Evolutionary conservation across 2,113 vertebrate genomes (phyloP).

Genomic region (Centrocercus urophasianus): DNA sequence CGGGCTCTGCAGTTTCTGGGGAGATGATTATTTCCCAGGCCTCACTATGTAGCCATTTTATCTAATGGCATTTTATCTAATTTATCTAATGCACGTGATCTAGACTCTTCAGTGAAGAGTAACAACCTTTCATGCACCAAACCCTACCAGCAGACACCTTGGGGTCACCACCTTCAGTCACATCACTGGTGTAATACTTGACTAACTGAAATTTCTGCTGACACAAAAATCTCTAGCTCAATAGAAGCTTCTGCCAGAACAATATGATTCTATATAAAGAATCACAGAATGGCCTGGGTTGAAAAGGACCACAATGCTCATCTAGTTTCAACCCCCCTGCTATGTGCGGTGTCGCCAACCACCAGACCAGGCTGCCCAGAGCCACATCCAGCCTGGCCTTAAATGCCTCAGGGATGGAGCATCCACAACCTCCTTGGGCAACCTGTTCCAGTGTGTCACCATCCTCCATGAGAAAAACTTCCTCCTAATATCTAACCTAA

Average conservation of each 20-base stretch:
- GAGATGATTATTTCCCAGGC: neutral
- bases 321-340: no score
- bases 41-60: neutral
- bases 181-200: neutral
- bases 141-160: neutral
- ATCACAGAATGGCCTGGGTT: no score
- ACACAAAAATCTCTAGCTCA: neutral
- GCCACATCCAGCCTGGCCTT: no score
- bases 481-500: no score
- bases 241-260: neutral
- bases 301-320: no score
- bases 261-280: neutral
- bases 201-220: neutral
- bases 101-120: neutral
- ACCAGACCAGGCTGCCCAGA: no score
- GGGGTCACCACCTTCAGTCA: neutral
- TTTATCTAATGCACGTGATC: neutral
- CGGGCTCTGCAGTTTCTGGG: neutral
- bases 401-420: no score
- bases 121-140: neutral
- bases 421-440: no score
- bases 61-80: no score
- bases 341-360: no score
- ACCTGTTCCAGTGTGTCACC: no score
- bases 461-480: no score